These are phyloP conservation scores for Drosophila mulleri DNA, from an alignment of 2,888 invertebrate species.

Conservation along the genomic window DNA sequence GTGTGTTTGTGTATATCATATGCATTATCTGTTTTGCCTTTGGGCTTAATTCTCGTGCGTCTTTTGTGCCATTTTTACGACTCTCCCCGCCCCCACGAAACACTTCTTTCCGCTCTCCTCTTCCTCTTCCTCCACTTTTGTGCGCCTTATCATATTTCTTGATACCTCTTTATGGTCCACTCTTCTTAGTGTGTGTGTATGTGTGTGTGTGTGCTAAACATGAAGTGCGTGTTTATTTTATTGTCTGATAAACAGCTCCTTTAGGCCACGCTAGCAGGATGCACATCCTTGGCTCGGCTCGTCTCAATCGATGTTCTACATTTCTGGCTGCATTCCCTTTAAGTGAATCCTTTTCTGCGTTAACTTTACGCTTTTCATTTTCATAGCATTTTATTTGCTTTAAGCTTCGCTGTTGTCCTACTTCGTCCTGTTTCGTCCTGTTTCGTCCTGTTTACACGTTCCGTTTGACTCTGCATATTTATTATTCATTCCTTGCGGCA, in stretches of 20 bases:
- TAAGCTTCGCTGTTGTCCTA: background rate
- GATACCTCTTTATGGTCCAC: slow-evolving; percentile 52
- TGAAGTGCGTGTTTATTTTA: slow-evolving; percentile 80
- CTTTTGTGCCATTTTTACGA: slow-evolving; percentile 72
- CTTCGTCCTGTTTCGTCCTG: slow-evolving; percentile 5
- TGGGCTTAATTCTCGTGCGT: slow-evolving; percentile 60
- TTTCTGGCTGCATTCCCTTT: background rate
- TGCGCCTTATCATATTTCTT: slow-evolving; percentile 48
- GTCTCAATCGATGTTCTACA: background rate
- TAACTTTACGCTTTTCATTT: slow-evolving; percentile 19
- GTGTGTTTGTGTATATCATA: slow-evolving; percentile 35
- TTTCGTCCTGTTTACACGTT: slow-evolving; percentile 14
- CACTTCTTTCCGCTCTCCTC: slow-evolving; percentile 39
- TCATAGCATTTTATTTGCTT: slow-evolving; percentile 15
- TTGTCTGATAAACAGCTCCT: slow-evolving; percentile 77
- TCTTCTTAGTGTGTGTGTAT: slow-evolving; percentile 36
- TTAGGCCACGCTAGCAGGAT: slow-evolving; percentile 14
- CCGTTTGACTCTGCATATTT: slow-evolving; percentile 44
- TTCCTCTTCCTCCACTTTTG: slow-evolving; percentile 24
- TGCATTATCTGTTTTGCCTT: slow-evolving; percentile 31
- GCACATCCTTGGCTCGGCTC: background rate
- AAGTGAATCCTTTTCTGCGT: background rate
- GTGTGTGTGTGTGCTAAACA: slow-evolving; percentile 32
- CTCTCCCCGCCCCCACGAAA: slow-evolving; percentile 31
- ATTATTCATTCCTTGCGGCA: slow-evolving; percentile 66